These are phyloP conservation scores for Escarpia spicata DNA, from an alignment of 2,888 invertebrate species.

Conservation along the genomic window DNA sequence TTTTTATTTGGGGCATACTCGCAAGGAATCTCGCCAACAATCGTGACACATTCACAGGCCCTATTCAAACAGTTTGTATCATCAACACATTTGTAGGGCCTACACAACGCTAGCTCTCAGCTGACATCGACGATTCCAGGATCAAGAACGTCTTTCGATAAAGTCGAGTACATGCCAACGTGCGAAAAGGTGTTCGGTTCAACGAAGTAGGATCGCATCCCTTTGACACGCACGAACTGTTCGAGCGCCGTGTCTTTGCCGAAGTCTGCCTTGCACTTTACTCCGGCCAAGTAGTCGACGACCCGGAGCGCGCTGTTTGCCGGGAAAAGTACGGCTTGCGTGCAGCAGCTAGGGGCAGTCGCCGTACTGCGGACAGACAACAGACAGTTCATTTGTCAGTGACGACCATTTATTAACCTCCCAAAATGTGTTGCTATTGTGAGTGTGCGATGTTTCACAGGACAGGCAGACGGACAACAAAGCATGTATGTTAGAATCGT, in stretches of 20 bases:
- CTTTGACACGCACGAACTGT: slow-evolving; percentile 38
- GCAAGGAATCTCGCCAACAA: too few species aligned
- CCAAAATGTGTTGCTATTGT: not conserved
- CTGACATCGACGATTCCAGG: slow-evolving; percentile 45
- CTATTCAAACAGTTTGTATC: too few species aligned
- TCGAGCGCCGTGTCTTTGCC: slow-evolving; percentile 55
- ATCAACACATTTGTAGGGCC: not conserved
- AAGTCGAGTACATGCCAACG: slow-evolving; percentile 56
- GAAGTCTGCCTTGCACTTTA: slow-evolving; percentile 45
- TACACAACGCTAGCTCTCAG: not conserved
- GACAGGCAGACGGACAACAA: too few species aligned
- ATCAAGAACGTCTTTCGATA: slow-evolving; percentile 47
- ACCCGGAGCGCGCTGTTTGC: slow-evolving; percentile 44
- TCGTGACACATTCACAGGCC: too few species aligned
- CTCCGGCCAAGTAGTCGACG: slow-evolving; percentile 45
- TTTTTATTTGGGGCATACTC: too few species aligned
- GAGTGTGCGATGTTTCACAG: too few species aligned
- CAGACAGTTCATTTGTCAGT: not conserved
- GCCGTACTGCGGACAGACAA: slow-evolving; percentile 41
- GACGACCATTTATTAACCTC: not conserved
- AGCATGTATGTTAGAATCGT: too few species aligned
- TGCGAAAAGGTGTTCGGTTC: slow-evolving; percentile 58
- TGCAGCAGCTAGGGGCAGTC: slow-evolving; percentile 60
- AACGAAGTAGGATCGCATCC: slow-evolving; percentile 45
- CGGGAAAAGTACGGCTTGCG: slow-evolving; percentile 61